Conservation (phyloP, 2,797 vertebrate species). For the Clarias platycephalus region DNA sequence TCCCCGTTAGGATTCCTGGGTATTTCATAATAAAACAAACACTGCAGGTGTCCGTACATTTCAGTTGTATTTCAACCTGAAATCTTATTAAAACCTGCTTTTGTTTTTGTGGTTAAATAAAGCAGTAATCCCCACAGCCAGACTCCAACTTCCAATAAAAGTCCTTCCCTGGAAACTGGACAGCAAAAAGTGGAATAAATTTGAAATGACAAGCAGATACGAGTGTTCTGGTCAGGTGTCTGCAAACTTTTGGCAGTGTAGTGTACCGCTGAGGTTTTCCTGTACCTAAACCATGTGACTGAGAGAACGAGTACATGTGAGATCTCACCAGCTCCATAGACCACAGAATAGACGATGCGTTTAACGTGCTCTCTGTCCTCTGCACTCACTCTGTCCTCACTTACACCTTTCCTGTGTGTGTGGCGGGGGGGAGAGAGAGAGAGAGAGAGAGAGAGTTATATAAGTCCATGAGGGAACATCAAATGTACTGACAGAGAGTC, state of each 20-base stretch:
- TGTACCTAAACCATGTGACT: neutral
- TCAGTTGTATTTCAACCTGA: neutral
- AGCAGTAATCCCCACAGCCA: neutral
- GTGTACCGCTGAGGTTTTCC: neutral
- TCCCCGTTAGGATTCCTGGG: neutral
- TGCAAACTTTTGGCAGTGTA: neutral
- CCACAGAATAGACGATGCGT: slow-evolving; percentile 83
- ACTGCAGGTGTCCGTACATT: slow-evolving; percentile 10
- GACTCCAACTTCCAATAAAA: neutral
- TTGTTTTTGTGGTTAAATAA: neutral
- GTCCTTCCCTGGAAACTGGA: neutral
- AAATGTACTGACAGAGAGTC: slow-evolving; percentile 53
- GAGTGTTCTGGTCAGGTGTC: neutral
- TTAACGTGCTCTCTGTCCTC: slow-evolving; percentile 86
- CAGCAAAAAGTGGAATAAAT: neutral
- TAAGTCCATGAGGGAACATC: slow-evolving; percentile 3
- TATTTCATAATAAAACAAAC: neutral
- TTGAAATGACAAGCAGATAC: neutral
- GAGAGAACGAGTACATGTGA: neutral
- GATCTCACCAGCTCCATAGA: slow-evolving; percentile 88
- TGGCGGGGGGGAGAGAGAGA: slow-evolving; percentile 9
- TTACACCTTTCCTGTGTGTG: slow-evolving; percentile 78
- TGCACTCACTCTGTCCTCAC: slow-evolving; percentile 69
- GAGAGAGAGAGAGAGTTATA: slow-evolving; percentile 52
- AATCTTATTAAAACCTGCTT: neutral